phyloP scores from a whole-genome alignment of 2,888 invertebrate genomes.

The Leptinotarsa juncta region DNA sequence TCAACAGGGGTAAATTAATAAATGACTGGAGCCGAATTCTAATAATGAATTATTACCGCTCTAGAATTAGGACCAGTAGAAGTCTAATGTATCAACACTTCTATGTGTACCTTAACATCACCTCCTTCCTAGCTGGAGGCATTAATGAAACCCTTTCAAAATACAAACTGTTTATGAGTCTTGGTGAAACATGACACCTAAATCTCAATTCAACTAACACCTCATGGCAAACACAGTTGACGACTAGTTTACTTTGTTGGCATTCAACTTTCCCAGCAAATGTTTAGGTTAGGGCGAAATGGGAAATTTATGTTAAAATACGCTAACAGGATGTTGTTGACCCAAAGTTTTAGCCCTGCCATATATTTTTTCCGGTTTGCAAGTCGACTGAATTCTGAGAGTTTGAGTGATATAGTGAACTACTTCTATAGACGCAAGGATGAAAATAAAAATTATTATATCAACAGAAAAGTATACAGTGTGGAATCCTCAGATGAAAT shows the following conservation, averaged over 20 bases:
- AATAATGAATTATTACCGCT: not conserved
- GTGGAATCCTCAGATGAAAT: not conserved
- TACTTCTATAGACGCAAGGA: conserved; percentile 27
- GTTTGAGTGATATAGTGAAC: conserved; percentile 42
- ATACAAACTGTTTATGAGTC: conserved; percentile 35
- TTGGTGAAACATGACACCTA: conserved; percentile 43
- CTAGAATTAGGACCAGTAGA: not conserved
- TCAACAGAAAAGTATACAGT: not conserved
- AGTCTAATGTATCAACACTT: not conserved
- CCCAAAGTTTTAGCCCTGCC: conserved; percentile 56
- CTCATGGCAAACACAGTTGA: conserved; percentile 52
- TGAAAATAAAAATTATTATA: not conserved
- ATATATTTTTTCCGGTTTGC: conserved; percentile 53
- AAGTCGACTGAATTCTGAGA: conserved; percentile 39
- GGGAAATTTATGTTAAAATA: conserved; percentile 60
- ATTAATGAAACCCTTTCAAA: conserved; percentile 35
- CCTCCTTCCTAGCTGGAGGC: conserved; percentile 9
- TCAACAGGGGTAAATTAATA: not conserved
- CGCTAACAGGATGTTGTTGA: conserved; percentile 58
- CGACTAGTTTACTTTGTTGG: conserved; percentile 55
- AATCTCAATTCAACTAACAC: conserved; percentile 47
- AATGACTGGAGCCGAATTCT: not conserved
- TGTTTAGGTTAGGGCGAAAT: conserved; percentile 60
- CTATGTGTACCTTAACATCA: conserved; percentile 7
- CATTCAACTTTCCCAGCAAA: conserved; percentile 58